These are phyloP conservation scores for Chironomus riparius DNA, from an alignment of 2,888 invertebrate species.

Conservation along the genomic window DNA sequence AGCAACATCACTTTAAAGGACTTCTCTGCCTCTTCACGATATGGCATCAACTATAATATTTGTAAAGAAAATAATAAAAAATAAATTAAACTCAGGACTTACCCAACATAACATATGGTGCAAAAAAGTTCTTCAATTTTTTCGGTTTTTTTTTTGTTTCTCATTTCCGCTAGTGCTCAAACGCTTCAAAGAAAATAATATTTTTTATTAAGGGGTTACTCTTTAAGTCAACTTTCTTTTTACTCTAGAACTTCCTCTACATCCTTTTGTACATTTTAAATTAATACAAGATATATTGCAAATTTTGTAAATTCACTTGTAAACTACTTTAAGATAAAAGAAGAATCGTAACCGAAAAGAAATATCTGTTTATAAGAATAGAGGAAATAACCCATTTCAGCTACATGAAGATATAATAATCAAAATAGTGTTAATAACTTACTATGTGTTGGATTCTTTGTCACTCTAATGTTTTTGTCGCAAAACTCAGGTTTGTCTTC, in stretches of 20 bases:
- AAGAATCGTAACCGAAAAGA: no score
- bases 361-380: no score
- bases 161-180: conserved; percentile 3
- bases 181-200: not conserved
- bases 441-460: no score
- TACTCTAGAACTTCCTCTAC: not conserved
- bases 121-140: not conserved
- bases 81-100: not conserved
- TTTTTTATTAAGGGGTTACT: not conserved
- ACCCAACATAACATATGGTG: conserved; percentile 8
- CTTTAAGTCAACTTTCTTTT: conserved; percentile 1
- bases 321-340: no score
- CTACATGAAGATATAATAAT: no score
- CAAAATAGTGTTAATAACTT: no score
- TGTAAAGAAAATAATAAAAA: not conserved
- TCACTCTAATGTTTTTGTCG: no score
- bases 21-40: not conserved
- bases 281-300: not conserved
- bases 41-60: not conserved
- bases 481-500: no score
- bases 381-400: no score
- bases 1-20: not conserved
- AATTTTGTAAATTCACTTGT: not conserved
- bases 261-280: not conserved
- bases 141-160: not conserved